phyloP scores from a whole-genome alignment of 2,113 vertebrate species.

The Tachycineta bicolor region DNA sequence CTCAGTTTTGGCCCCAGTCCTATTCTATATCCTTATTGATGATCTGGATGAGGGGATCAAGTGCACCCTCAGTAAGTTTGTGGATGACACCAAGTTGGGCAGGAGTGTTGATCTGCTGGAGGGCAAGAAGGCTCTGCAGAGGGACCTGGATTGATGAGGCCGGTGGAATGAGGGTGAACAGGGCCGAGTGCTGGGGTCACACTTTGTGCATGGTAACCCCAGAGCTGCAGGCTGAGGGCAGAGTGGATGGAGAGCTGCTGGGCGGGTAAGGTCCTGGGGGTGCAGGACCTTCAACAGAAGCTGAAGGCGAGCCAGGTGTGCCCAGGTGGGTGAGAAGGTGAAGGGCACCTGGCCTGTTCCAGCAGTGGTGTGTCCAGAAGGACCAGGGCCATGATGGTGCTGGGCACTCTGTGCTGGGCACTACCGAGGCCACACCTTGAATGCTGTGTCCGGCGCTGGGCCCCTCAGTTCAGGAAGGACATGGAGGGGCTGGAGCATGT shows the following conservation, averaged over 20 bases:
- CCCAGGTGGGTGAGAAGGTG: neutral
- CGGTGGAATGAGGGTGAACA: neutral
- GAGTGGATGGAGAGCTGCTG: neutral
- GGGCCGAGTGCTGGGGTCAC: neutral
- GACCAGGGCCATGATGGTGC: neutral
- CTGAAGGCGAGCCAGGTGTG: neutral
- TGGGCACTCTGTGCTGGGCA: neutral
- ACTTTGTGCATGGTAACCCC: neutral
- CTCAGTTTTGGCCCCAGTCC: neutral
- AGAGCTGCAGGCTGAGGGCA: neutral
- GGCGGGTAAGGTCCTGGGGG: neutral
- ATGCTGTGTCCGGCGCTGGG: neutral
- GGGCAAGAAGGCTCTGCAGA: neutral
- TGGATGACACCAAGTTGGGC: neutral
- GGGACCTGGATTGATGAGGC: neutral
- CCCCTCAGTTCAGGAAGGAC: neutral
- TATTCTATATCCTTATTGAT: neutral
- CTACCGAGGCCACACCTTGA: neutral
- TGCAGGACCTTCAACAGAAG: neutral
- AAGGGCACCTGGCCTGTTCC: neutral
- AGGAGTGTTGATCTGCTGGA: neutral
- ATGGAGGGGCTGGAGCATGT: neutral
- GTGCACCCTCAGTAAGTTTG: neutral
- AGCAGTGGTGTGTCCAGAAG: neutral
- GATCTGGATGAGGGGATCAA: neutral